Evolutionary conservation across 1,140 invertebrate species (phyloP), one percentile per base, ranked within the genome.

Genomic region (Saccostrea echinata): DNA sequence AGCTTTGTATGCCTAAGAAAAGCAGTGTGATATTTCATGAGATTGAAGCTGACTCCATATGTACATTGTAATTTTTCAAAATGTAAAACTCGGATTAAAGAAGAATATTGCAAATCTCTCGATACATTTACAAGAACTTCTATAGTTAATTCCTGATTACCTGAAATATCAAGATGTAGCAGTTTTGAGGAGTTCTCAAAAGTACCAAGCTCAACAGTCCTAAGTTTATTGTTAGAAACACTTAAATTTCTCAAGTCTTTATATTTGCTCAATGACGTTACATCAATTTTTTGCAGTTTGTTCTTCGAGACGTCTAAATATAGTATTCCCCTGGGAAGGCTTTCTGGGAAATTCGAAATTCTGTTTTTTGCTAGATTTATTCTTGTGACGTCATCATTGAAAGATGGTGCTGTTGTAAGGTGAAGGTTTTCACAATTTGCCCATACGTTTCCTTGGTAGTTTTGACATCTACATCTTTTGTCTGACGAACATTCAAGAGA

Each of bases 121-220:
- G 81, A 52, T 52, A 83, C 24, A 24, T 83, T 83, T 11, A 51
- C 18, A 33, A 83, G n/a, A 51, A 83, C 81, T n/a, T 52, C 35
- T 12, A 83, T n/a, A n/a, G 81, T 83, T 21, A 83, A 18, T 27
- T 83, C 81, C 9, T 83, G 35, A 53, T 83, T 83, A 27, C 30
- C 2, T 9, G 81, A 83, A 52, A 83, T n/a, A 51, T 83, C 81
- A 13, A 83, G 35, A 83, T 51, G 68, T 16, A 30, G 27, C 27
- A 76, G 27, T 33, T 18, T 76, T 30, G 9, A 16, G 30, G 27
- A 30, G 68, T 76, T 18, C 27, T 16, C 24, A 30, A 76, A 30
- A 12, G 68, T 13, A 76, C 27, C 68, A 11, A 76, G 12, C 27
- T 76, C 68, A 76, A 76, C 16, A 12, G 27, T 16, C 3, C 27